A percentile compares a stretch with the other conserved stretches of the same genome.
Evolutionary conservation across 2,888 invertebrate species (phyloP).

Genomic region (Chloroclystis v-ata): DNA sequence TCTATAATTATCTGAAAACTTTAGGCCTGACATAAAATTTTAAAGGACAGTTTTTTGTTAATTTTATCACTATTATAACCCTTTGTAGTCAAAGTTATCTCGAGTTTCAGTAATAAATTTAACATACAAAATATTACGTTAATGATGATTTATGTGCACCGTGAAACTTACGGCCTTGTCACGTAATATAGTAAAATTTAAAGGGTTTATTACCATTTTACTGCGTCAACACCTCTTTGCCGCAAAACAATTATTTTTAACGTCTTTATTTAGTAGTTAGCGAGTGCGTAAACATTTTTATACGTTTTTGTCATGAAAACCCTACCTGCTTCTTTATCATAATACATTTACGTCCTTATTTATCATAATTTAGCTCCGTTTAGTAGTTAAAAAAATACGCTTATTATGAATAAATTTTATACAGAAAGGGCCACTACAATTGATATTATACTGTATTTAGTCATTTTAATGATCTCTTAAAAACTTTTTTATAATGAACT

Average conservation of each 20-base stretch:
- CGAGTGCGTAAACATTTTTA: conserved; percentile 24
- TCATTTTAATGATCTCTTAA: too few species aligned
- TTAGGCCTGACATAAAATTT: too few species aligned
- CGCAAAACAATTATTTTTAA: conserved; percentile 28
- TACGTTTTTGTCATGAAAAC: conserved; percentile 26
- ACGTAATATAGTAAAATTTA: conserved; percentile 40
- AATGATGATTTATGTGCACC: conserved; percentile 53
- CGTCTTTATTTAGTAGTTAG: conserved; percentile 26
- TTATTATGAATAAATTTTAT: too few species aligned
- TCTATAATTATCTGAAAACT: too few species aligned
- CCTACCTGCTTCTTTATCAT: neutral
- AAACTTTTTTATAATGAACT: too few species aligned
- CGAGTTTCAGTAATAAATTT: too few species aligned
- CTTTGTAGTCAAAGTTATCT: too few species aligned
- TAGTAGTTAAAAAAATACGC: neutral
- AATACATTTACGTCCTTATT: too few species aligned
- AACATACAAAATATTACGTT: neutral
- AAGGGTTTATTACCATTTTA: conserved; percentile 44
- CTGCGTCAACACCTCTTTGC: conserved; percentile 48
- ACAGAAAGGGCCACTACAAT: too few species aligned
- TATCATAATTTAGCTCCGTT: conserved; percentile 8
- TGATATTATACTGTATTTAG: too few species aligned
- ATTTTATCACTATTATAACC: too few species aligned
- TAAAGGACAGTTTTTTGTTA: too few species aligned
- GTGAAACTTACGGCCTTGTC: conserved; percentile 46